Conservation (phyloP, 2,113 vertebrate species). For the Microtus richardsoni region DNA sequence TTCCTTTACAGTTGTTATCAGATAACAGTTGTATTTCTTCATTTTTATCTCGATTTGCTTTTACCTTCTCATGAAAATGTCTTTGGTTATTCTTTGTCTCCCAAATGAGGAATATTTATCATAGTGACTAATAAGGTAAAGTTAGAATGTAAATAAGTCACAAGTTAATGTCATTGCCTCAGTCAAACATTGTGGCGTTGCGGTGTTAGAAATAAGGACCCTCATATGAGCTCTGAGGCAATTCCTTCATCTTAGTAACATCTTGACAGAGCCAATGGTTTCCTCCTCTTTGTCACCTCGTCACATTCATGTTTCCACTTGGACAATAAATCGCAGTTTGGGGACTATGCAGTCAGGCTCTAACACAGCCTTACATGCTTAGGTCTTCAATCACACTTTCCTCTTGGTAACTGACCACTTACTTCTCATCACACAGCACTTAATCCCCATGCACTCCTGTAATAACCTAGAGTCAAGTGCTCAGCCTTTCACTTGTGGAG, state of each 20-base stretch:
- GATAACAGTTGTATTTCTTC: not conserved
- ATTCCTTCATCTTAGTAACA: not conserved
- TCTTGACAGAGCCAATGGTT: not conserved
- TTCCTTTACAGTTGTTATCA: not conserved
- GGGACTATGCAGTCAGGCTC: not conserved
- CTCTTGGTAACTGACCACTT: not conserved
- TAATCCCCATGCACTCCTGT: not conserved
- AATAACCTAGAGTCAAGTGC: not conserved
- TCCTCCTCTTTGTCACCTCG: not conserved
- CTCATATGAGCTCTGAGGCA: not conserved
- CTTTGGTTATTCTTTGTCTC: not conserved
- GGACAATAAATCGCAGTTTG: not conserved
- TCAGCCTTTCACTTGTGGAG: not conserved
- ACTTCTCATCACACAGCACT: not conserved
- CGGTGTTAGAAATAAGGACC: not conserved
- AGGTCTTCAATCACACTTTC: not conserved
- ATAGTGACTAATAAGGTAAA: not conserved
- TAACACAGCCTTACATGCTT: not conserved
- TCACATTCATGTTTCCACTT: not conserved
- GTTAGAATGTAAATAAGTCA: not conserved
- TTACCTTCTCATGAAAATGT: not conserved
- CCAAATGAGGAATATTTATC: not conserved
- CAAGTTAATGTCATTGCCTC: not conserved
- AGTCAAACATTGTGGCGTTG: not conserved
- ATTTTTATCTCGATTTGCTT: constrained; percentile 35